Evolutionary conservation across 2,888 invertebrate species (phyloP), one percentile per base, ranked within the genome.

Genomic region (Acanthosoma haemorrhoidale): DNA sequence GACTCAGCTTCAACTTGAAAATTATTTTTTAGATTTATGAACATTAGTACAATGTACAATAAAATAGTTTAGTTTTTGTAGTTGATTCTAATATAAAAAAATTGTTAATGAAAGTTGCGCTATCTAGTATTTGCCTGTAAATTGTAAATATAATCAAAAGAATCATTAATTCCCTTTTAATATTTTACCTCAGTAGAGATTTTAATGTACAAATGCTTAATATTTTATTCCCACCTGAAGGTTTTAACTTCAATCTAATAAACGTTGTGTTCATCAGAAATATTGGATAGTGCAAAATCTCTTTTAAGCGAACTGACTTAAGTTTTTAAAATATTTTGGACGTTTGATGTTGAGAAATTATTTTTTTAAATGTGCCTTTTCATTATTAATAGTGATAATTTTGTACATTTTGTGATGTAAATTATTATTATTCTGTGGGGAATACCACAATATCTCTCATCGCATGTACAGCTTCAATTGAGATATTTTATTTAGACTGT

Each of bases 51-150:
- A 32, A 51, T 51, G 51, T 25, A 51, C 51, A 51, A 51, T 51
- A 51, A 51, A 51, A 51, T 51, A 51, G 8, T 51, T 51, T 51
- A 51, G 51, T 51, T 51, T 5, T 51, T n/a, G 51, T 51, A 51
- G 51, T 51, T 25, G 21, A 51, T 51, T 51, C 29, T 51, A 51
- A 51, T 25, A 25, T n/a, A n/a, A n/a, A 25, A 5, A 25, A 25
- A 51, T 51, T 51, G 51, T 51, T 51, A 13, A 25, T 25, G 29
- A 51, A 51, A 25, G 51, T 25, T 51, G 51, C 29, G 29, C 51
- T 51, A 51, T 51, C 51, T 25, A 25, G 29, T n/a, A 13, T 51
- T 25, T 51, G 51, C 29, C 25, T 51, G 51, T 51, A 51, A n/a
- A 51, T 25, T 51, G 51, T 51, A 51, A 51, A 51, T 51, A 51